Base-by-base conservation (phyloP, 2,797 vertebrate species). In the Rhadinocentrus ornatus region DNA sequence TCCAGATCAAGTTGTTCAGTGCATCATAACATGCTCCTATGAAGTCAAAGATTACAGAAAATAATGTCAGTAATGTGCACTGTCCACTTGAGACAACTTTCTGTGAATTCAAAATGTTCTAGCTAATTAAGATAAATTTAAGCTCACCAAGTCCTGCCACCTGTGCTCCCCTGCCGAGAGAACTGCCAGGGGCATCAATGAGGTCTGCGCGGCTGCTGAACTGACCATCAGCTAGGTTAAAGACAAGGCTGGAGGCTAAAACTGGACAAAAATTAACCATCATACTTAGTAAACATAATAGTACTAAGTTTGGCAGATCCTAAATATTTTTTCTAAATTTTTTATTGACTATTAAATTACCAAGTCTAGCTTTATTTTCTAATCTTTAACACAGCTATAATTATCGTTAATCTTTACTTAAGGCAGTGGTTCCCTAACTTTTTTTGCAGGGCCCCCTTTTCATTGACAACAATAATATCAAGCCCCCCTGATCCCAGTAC, bases 1-100 rank as follows among this genome's bases (percentile, higher is more conserved):
- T 99, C 98, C 98, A 99, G 60, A 99, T 96, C 94, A 99, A 94
- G 89, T 99, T 99, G 90, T 99, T 99, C 88, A 97, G 92, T 3
- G 96, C 95, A 87, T 99, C 98, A 0, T 99, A 99, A 86, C 97
- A 98, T 12, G 97, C 96, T 71, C 97, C 98, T 99, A 69, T 5
- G 63, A 68, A 53, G 16, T 35, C 53, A 82, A 39, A 66, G 26
- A 53, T 57, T 1, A 77, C 2, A 75, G 9, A 34, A 61, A 55
- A 16, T 61, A 65, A 77, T 27, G 56, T 74, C 6, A 75, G 5
- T 75, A 57, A 68, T 11, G 7, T 29, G 34, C 26, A 9, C 15
- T 6, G 16, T 8, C 3, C 16, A 34, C 31, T 59, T 63, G 11
- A 50, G 27, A 41, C 6, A 16, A 9, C 29, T 18, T 13, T 71